phyloP scores from a whole-genome alignment of 1,140 invertebrate genomes.

The Potamilus streckersoni region DNA sequence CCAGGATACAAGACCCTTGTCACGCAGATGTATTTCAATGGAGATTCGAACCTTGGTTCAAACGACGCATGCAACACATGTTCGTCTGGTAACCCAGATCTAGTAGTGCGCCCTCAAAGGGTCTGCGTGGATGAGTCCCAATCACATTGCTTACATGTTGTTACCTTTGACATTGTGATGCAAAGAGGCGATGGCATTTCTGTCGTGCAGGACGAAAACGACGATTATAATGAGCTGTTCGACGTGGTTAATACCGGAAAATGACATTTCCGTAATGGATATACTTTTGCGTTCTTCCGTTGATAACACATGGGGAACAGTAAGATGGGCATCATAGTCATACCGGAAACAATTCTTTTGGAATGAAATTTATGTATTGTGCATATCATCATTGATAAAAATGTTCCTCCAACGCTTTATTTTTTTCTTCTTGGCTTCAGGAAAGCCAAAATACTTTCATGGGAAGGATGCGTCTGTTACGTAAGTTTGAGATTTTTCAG shows the following conservation, averaged over 20 bases:
- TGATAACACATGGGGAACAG: too few relatives aligned
- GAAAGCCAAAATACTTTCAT: too few relatives aligned
- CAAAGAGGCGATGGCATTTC: constrained; percentile 9
- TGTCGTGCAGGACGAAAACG: constrained; percentile 19
- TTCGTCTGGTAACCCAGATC: constrained; percentile 14
- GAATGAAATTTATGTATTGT: too few relatives aligned
- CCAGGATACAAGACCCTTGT: constrained; percentile 19
- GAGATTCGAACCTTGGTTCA: constrained; percentile 23
- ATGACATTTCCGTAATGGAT: background rate
- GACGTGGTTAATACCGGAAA: constrained; percentile 20
- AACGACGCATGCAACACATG: constrained; percentile 22
- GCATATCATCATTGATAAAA: too few relatives aligned
- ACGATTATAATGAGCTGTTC: constrained; percentile 2
- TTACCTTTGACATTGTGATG: constrained; percentile 25
- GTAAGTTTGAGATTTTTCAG: too few relatives aligned
- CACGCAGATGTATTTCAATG: constrained; percentile 30
- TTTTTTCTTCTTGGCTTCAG: too few relatives aligned
- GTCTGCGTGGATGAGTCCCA: constrained; percentile 17
- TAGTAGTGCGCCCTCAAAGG: constrained; percentile 12
- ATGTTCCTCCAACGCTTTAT: too few relatives aligned
- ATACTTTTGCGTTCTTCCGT: too few relatives aligned
- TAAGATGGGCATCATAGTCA: too few relatives aligned
- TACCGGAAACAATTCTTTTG: too few relatives aligned
- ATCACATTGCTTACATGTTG: constrained; percentile 17
- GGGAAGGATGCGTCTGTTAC: too few relatives aligned